Conservation (phyloP, 2,113 vertebrate species). For the Pelecanoides urinatrix region DNA sequence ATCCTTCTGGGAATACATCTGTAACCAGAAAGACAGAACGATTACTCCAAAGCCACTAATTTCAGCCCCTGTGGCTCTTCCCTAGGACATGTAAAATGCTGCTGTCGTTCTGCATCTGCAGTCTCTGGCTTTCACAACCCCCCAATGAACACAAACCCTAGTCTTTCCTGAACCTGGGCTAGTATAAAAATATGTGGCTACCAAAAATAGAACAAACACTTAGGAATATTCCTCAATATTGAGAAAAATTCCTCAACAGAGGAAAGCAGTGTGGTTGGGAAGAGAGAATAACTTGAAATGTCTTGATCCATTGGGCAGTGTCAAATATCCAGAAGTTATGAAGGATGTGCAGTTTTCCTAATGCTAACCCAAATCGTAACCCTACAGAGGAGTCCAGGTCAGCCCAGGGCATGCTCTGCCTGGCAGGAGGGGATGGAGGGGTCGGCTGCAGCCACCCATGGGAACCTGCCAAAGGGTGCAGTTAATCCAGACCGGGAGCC, state of each 20-base stretch:
- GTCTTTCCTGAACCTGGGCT: neutral
- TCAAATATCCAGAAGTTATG: too few relatives aligned
- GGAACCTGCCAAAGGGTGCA: fast-evolving
- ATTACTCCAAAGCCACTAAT: neutral
- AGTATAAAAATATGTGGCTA: fast-evolving
- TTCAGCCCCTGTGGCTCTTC: neutral
- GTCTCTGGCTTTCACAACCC: neutral
- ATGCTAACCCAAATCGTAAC: neutral
- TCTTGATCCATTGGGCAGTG: fast-evolving
- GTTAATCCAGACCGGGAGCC: too few relatives aligned
- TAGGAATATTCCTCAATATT: neutral
- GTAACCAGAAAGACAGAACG: fast-evolving
- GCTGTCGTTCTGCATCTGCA: neutral
- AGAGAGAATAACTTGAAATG: neutral
- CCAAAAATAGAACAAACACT: neutral
- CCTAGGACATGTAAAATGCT: neutral
- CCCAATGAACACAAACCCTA: neutral
- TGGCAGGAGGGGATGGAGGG: neutral
- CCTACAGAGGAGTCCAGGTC: neutral
- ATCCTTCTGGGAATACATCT: neutral
- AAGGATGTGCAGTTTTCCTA: neutral
- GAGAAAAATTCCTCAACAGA: neutral
- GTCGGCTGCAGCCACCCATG: fast-evolving
- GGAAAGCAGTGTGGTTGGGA: neutral
- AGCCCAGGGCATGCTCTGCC: neutral